These are phyloP conservation scores for Dolichallabes microphthalmus DNA, from an alignment of 2,113 vertebrate genomes.

Conservation along the genomic window DNA sequence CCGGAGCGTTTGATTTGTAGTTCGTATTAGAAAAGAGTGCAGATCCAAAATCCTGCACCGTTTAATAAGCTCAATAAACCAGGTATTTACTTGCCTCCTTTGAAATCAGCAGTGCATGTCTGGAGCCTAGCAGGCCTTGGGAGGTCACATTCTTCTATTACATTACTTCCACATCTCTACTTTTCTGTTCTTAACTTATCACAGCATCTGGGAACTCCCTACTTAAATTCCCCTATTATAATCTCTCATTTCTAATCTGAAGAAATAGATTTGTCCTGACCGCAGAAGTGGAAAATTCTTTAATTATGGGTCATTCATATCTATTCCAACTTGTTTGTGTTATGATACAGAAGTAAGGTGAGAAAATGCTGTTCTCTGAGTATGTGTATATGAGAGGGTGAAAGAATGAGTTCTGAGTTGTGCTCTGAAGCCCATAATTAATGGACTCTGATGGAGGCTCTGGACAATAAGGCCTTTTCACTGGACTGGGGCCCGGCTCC, in stretches of 20 bases:
- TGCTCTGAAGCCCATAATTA: conserved; percentile 92
- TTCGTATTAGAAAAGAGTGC: background rate
- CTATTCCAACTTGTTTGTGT: conserved; percentile 5
- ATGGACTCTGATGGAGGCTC: conserved; percentile 85
- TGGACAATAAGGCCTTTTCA: conserved; percentile 93
- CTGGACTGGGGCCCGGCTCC: conserved; percentile 63
- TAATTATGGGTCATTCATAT: conserved; percentile 14
- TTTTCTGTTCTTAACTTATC: conserved; percentile 41
- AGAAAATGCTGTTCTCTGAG: background rate
- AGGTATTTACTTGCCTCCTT: conserved; percentile 36
- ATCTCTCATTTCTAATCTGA: conserved; percentile 37
- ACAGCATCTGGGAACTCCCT: conserved; percentile 36
- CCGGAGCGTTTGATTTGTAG: conserved; percentile 1
- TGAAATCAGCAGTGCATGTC: conserved; percentile 41
- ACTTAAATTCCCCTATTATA: conserved; percentile 36
- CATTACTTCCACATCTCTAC: conserved; percentile 45
- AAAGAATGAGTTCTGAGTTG: conserved; percentile 58
- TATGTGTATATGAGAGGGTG: conserved; percentile 32
- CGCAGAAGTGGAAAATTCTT: conserved; percentile 26
- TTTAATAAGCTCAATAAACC: conserved; percentile 40
- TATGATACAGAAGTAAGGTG: background rate
- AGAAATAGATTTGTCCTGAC: background rate
- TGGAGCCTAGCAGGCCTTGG: conserved; percentile 19
- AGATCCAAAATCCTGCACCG: conserved; percentile 11
- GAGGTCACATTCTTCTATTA: conserved; percentile 38